These are phyloP conservation scores for Geotrupes spiniger DNA, from an alignment of 2,888 invertebrate species.

Conservation along the genomic window DNA sequence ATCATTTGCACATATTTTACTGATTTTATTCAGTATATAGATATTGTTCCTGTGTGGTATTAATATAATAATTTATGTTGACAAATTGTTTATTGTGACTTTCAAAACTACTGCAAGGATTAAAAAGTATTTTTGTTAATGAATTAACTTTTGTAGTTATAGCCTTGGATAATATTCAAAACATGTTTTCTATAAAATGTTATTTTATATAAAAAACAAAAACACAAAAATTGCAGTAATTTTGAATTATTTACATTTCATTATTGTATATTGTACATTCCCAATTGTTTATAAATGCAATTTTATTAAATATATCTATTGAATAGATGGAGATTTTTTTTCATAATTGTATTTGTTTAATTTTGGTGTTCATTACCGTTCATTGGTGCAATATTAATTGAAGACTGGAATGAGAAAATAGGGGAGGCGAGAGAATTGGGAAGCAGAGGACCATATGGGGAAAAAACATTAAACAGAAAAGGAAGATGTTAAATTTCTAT, in stretches of 20 bases:
- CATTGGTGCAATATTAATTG: too few species aligned
- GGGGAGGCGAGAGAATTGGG: too few species aligned
- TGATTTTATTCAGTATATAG: conserved; percentile 3
- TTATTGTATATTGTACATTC: conserved; percentile 19
- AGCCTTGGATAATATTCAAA: background rate
- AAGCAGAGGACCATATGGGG: too few species aligned
- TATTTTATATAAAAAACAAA: background rate
- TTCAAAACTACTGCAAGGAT: conserved; percentile 2
- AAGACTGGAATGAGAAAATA: too few species aligned
- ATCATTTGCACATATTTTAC: conserved; percentile 8
- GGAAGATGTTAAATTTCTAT: too few species aligned
- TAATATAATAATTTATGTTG: conserved; percentile 17
- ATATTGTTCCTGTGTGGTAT: conserved; percentile 12
- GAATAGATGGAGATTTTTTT: conserved; percentile 10
- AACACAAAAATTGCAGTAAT: background rate
- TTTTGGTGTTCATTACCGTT: too few species aligned
- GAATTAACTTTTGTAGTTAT: background rate
- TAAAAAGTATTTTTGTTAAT: background rate
- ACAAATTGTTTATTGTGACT: conserved; percentile 5
- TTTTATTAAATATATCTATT: conserved; percentile 38
- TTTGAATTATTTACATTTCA: background rate
- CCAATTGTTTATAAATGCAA: conserved; percentile 35
- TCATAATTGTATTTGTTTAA: too few species aligned
- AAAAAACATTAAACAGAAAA: too few species aligned
- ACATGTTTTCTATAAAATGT: background rate